Percentiles rank a stretch among this genome's conserved stretches.
phyloP scores from a whole-genome alignment of 2,888 invertebrate genomes.

The Lasius fuliginosus region DNA sequence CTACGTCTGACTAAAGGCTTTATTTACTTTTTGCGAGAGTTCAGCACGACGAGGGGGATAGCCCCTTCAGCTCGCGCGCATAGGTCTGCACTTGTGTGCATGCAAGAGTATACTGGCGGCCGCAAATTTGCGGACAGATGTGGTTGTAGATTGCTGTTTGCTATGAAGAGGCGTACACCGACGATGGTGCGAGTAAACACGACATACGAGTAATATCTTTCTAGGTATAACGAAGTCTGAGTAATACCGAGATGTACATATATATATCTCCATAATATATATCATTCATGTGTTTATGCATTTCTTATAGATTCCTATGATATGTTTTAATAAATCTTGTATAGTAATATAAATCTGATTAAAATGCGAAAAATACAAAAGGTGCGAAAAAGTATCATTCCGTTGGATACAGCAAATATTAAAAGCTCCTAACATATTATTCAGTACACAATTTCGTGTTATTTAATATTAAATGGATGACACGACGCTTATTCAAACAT shows the following conservation, averaged over 20 bases:
- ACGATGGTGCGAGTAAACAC: conserved; percentile 47
- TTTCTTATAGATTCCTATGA: background rate
- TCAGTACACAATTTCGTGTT: background rate
- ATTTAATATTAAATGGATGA: conserved; percentile 4
- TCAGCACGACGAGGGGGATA: conserved; percentile 38
- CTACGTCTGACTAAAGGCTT: conserved; percentile 61
- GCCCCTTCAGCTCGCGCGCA: conserved; percentile 30
- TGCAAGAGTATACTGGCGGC: conserved; percentile 27
- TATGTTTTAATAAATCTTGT: conserved; percentile 6
- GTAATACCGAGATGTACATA: background rate
- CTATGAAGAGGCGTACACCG: conserved; percentile 36
- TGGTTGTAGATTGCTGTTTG: conserved; percentile 53
- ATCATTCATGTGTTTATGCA: background rate
- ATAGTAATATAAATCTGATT: background rate
- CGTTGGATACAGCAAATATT: background rate
- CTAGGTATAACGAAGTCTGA: conserved; percentile 36
- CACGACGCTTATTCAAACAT: background rate
- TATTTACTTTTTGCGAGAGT: conserved; percentile 76
- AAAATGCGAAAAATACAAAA: background rate
- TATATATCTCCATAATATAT: background rate
- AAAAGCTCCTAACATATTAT: background rate
- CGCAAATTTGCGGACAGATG: conserved; percentile 52
- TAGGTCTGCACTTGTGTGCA: conserved; percentile 32
- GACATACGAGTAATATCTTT: conserved; percentile 46
- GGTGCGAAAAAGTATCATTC: background rate